Conservation (phyloP, 2,888 invertebrate genomes). For the Sarcophaga carnaria region DNA sequence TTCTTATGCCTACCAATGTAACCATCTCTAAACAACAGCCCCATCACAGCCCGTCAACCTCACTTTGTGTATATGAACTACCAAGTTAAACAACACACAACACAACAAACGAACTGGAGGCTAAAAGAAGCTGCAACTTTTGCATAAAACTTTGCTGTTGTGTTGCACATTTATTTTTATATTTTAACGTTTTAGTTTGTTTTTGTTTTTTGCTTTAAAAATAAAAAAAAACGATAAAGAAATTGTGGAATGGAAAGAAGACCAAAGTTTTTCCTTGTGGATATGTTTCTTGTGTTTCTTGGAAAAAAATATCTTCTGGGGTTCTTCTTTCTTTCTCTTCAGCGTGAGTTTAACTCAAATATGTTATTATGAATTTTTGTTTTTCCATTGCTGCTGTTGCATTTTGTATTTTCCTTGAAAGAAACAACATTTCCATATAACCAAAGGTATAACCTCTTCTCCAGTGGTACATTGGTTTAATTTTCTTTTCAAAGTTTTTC, state of each 20-base stretch:
- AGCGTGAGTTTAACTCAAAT: slow-evolving; percentile 55
- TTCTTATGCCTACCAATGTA: neutral
- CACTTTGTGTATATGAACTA: slow-evolving; percentile 40
- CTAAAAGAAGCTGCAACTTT: slow-evolving; percentile 64
- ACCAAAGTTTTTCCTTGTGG: slow-evolving; percentile 48
- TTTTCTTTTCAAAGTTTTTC: slow-evolving; percentile 30
- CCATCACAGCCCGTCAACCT: neutral
- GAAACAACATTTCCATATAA: slow-evolving; percentile 67
- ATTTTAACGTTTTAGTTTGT: neutral
- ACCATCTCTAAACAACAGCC: neutral
- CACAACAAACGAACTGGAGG: slow-evolving; percentile 58
- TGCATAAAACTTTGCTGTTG: slow-evolving; percentile 55
- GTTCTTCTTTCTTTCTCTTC: slow-evolving; percentile 23
- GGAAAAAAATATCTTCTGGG: slow-evolving; percentile 61
- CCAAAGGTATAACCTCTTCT: slow-evolving; percentile 60
- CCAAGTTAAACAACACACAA: slow-evolving; percentile 16
- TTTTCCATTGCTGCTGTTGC: slow-evolving; percentile 12
- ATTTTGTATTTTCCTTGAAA: slow-evolving; percentile 49
- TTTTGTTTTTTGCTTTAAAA: slow-evolving; percentile 20
- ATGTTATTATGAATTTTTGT: slow-evolving; percentile 64
- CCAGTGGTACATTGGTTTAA: slow-evolving; percentile 4
- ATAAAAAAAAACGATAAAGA: slow-evolving; percentile 8
- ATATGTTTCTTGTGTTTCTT: slow-evolving; percentile 61
- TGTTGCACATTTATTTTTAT: slow-evolving; percentile 41
- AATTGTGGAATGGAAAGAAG: neutral